Percentiles rank a stretch among this genome's conserved stretches.
These are phyloP conservation scores for Lytechinus pictus DNA, from an alignment of 35 echinoderm and acorn worm species.

Conservation along the genomic window DNA sequence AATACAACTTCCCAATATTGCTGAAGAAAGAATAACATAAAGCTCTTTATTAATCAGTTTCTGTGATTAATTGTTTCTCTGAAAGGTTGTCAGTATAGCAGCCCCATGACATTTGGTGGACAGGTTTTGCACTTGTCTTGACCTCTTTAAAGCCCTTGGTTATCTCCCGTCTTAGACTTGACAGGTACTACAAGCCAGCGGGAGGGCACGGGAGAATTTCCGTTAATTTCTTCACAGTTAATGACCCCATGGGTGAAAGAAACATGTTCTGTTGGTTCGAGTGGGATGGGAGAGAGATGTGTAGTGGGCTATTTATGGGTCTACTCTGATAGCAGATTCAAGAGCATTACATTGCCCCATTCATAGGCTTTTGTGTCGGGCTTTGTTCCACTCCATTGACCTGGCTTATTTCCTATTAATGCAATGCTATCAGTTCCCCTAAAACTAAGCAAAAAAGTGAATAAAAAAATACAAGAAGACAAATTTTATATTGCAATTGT, in stretches of 20 bases:
- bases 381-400: not conserved
- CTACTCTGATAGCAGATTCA: not conserved
- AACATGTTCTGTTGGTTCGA: not conserved
- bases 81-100: not conserved
- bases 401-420: not conserved
- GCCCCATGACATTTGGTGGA: not conserved
- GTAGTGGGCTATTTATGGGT: not conserved
- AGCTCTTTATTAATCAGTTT: not conserved
- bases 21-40: too few relatives aligned
- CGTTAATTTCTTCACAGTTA: not conserved
- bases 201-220: not conserved
- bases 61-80: not conserved
- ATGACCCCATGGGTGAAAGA: not conserved
- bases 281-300: not conserved
- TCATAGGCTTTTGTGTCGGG: not conserved
- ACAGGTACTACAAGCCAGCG: not conserved
- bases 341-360: not conserved
- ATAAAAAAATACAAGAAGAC: too few relatives aligned
- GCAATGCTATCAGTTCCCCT: not conserved
- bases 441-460: too few relatives aligned
- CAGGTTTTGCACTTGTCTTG: constrained; percentile 9
- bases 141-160: not conserved
- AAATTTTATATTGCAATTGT: too few relatives aligned
- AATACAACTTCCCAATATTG: too few relatives aligned
- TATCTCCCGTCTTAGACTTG: not conserved